Percentiles rank a stretch among this genome's conserved stretches.
phyloP scores from a whole-genome alignment of 1,140 invertebrate species.

The Ectropis grisescens region DNA sequence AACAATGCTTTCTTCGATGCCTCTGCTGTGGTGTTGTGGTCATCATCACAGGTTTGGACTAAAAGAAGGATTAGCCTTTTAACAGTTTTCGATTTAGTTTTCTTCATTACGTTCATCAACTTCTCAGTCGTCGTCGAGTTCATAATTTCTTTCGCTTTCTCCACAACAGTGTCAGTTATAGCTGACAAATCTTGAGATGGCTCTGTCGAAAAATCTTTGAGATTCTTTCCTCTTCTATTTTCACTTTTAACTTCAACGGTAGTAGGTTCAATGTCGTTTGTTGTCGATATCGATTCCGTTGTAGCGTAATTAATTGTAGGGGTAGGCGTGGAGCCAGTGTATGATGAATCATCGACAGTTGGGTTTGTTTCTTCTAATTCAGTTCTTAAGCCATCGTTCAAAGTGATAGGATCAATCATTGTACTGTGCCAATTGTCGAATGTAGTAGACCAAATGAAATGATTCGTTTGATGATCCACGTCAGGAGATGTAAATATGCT shows the following conservation, averaged over 20 bases:
- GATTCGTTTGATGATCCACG: slow-evolving; percentile 40
- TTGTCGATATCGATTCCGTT: slow-evolving; percentile 31
- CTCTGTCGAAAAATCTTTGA: slow-evolving; percentile 45
- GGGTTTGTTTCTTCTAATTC: slow-evolving; percentile 16
- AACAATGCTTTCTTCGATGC: slow-evolving; percentile 74
- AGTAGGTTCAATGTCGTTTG: slow-evolving; percentile 27
- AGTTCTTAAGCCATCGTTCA: slow-evolving; percentile 75
- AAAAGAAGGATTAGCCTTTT: slow-evolving; percentile 80
- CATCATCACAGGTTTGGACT: slow-evolving; percentile 81
- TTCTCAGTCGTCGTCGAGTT: slow-evolving; percentile 81
- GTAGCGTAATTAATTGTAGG: slow-evolving; percentile 17
- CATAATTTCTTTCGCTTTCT: slow-evolving; percentile 80
- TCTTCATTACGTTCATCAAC: slow-evolving; percentile 83
- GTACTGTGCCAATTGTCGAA: slow-evolving; percentile 74
- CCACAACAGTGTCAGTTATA: slow-evolving; percentile 71
- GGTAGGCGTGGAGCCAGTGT: slow-evolving; percentile 16
- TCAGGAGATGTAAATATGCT: slow-evolving; percentile 49
- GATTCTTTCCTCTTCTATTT: slow-evolving; percentile 34
- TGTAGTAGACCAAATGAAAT: slow-evolving; percentile 46
- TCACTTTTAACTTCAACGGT: slow-evolving; percentile 21
- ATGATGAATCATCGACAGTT: slow-evolving; percentile 8
- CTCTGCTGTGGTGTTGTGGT: slow-evolving; percentile 76
- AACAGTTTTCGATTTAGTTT: slow-evolving; percentile 82
- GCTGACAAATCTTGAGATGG: slow-evolving; percentile 46
- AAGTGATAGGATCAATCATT: slow-evolving; percentile 77